These are phyloP conservation scores for Apis dorsata DNA, from an alignment of 1,140 invertebrate species.

Conservation along the genomic window DNA sequence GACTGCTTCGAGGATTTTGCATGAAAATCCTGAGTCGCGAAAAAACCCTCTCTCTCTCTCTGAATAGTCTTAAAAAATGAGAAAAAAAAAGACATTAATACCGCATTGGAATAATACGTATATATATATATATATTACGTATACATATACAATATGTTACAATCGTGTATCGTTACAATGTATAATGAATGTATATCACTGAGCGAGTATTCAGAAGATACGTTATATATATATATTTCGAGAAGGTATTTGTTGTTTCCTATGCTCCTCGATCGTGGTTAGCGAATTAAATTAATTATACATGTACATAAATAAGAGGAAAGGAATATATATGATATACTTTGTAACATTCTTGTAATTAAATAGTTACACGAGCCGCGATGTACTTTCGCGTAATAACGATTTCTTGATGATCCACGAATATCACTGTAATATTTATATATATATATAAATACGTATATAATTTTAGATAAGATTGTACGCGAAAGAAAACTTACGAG, in stretches of 20 bases:
- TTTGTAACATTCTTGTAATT: slow-evolving; percentile 33
- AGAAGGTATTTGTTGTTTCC: slow-evolving; percentile 44
- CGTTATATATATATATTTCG: slow-evolving; percentile 31
- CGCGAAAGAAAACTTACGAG: not conserved
- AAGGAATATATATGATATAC: not conserved
- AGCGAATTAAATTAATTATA: slow-evolving; percentile 21
- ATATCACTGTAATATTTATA: slow-evolving; percentile 2
- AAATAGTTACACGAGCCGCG: slow-evolving; percentile 1
- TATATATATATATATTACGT: not conserved
- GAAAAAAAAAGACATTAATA: not conserved
- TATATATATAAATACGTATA: slow-evolving; percentile 5
- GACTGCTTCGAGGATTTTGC: slow-evolving; percentile 74
- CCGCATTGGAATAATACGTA: slow-evolving; percentile 37
- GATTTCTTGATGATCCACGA: not conserved
- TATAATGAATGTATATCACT: slow-evolving; percentile 54
- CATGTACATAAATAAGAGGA: slow-evolving; percentile 52
- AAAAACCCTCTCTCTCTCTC: slow-evolving; percentile 40
- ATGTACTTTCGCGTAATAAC: slow-evolving; percentile 51
- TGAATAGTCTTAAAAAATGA: slow-evolving; percentile 6
- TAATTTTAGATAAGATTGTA: slow-evolving; percentile 16
- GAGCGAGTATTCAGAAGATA: slow-evolving; percentile 32
- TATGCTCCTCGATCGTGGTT: slow-evolving; percentile 40
- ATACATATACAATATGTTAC: slow-evolving; percentile 16
- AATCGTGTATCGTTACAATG: slow-evolving; percentile 39
- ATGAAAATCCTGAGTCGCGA: slow-evolving; percentile 72